phyloP scores from a whole-genome alignment of 1,140 invertebrate species.

The Drosophila parabipectinata region DNA sequence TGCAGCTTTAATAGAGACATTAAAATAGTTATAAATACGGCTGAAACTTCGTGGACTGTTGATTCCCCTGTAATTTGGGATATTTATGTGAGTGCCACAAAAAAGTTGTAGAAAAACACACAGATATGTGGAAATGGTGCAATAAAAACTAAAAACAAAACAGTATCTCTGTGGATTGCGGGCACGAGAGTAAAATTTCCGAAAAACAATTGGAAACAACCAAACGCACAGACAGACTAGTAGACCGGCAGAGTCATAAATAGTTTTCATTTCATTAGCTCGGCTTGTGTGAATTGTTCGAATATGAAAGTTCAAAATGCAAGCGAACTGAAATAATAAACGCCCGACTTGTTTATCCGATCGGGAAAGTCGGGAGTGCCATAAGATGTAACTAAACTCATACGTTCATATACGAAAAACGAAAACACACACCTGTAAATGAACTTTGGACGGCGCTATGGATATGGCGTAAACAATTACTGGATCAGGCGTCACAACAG shows the following conservation, averaged over 20 bases:
- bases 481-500: conserved; percentile 30
- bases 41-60: conserved; percentile 23
- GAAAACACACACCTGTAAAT: conserved; percentile 37
- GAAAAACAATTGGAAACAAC: conserved; percentile 12
- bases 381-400: not conserved
- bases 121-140: conserved; percentile 32
- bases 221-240: conserved; percentile 15
- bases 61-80: conserved; percentile 25
- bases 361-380: conserved; percentile 28
- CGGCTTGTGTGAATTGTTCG: conserved; percentile 23
- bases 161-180: conserved; percentile 56
- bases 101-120: conserved; percentile 28
- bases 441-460: conserved; percentile 25
- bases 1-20: conserved; percentile 65
- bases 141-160: conserved; percentile 50
- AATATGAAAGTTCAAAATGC: conserved; percentile 37
- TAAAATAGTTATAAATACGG: conserved; percentile 63
- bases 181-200: conserved; percentile 36
- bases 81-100: conserved; percentile 11
- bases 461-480: conserved; percentile 36
- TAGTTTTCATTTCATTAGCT: conserved; percentile 68
- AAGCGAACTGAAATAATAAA: conserved; percentile 41
- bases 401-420: not conserved
- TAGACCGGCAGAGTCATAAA: conserved; percentile 51
- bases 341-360: conserved; percentile 40